Percentiles rank a stretch among this genome's conserved stretches.
phyloP scores from a whole-genome alignment of 2,797 vertebrate genomes.

The Scolopax bukidnonensis region DNA sequence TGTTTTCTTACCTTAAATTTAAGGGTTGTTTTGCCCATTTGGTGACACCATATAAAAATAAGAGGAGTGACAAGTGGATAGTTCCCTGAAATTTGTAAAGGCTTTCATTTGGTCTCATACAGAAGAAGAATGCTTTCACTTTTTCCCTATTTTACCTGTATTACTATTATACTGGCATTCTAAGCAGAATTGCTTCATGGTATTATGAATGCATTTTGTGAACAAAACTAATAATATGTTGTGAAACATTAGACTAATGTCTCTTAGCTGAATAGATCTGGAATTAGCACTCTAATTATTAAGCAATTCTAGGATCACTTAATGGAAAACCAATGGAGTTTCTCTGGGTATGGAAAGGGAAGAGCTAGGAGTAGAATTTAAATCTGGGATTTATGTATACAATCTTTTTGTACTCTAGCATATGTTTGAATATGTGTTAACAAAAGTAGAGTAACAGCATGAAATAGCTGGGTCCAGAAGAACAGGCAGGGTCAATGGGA shows the following conservation, averaged over 20 bases:
- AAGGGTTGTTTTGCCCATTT: not conserved
- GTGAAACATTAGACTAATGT: not conserved
- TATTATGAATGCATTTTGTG: not conserved
- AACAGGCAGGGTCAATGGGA: not conserved
- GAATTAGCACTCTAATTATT: not conserved
- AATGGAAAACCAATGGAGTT: not conserved
- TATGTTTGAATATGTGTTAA: not conserved
- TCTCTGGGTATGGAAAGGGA: not conserved
- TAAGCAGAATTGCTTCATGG: not conserved
- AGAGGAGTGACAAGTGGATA: not conserved
- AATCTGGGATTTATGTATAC: not conserved
- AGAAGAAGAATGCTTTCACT: not conserved
- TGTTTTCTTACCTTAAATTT: constrained; percentile 1
- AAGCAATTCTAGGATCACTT: not conserved
- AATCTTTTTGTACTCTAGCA: not conserved
- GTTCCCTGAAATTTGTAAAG: not conserved
- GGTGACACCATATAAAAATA: not conserved
- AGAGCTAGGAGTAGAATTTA: not conserved
- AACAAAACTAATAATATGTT: not conserved
- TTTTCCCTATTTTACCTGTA: not conserved
- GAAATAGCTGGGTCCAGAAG: not conserved
- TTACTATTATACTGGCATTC: not conserved
- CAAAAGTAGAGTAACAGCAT: not conserved
- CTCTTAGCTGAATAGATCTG: not conserved
- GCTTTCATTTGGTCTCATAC: not conserved